These are phyloP conservation scores for Psittacula derbiana DNA, from an alignment of 2,797 vertebrate species.

Conservation along the genomic window DNA sequence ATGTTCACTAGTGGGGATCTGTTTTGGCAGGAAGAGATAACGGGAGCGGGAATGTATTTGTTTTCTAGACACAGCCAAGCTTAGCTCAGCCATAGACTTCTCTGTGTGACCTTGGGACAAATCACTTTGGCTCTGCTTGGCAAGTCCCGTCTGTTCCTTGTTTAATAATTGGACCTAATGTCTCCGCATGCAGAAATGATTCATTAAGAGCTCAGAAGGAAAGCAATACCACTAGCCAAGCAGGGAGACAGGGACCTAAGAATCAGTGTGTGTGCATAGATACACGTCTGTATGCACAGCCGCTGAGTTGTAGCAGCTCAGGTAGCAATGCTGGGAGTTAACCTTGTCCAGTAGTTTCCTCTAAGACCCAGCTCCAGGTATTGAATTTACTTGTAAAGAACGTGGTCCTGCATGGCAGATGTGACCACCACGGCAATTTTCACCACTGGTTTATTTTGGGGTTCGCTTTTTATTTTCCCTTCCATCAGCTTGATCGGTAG, in stretches of 20 bases:
- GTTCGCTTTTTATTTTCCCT: background rate
- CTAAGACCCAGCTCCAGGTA: background rate
- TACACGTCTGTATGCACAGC: background rate
- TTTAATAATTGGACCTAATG: background rate
- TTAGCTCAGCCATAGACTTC: constrained; percentile 26
- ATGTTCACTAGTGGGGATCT: background rate
- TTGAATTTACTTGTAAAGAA: background rate
- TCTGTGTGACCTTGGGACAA: constrained; percentile 63
- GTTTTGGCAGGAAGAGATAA: background rate
- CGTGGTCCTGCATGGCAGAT: rapidly evolving
- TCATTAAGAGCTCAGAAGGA: background rate
- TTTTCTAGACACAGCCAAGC: background rate
- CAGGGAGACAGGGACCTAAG: background rate
- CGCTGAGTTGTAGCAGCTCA: background rate
- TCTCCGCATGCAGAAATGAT: background rate
- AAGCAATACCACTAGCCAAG: background rate
- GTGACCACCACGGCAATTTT: background rate
- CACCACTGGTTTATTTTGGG: background rate
- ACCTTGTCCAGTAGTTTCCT: background rate
- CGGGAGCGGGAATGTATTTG: background rate
- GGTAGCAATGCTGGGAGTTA: background rate
- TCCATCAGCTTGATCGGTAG: background rate
- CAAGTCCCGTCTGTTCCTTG: background rate
- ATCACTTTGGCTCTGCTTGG: background rate
- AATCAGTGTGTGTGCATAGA: background rate